Conservation (phyloP, 2,888 invertebrate genomes). For the Pristionchus fissidentatus region DNA sequence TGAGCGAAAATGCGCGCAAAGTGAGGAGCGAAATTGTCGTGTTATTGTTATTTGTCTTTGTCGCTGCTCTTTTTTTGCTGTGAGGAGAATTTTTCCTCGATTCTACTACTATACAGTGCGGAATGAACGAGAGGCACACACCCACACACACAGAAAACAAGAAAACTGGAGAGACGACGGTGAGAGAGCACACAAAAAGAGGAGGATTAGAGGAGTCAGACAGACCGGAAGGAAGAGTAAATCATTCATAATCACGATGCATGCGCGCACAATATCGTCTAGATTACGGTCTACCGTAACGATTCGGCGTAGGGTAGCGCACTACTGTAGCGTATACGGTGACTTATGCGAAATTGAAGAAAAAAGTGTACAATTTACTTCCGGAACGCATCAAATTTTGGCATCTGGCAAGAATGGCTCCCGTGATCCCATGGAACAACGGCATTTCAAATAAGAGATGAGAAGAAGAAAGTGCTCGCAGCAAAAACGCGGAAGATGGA, state of each 20-base stretch:
- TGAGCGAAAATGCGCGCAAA: no score
- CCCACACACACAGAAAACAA: neutral
- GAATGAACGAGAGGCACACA: no score
- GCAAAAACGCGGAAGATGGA: constrained; percentile 20
- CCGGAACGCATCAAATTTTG: neutral
- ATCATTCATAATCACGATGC: constrained; percentile 30
- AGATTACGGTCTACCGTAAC: constrained; percentile 21
- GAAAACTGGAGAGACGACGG: neutral
- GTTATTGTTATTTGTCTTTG: constrained; percentile 2
- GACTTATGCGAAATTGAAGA: neutral
- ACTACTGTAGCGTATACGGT: neutral
- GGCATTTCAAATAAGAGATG: neutral
- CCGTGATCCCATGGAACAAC: no score
- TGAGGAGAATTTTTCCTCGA: neutral
- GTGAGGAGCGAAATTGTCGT: no score
- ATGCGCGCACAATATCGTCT: neutral
- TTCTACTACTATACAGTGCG: neutral
- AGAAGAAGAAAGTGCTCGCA: neutral
- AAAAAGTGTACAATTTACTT: no score
- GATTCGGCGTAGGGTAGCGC: no score
- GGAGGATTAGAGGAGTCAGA: neutral
- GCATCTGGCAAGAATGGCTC: no score
- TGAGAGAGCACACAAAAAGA: neutral
- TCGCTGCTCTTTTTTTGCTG: no score
- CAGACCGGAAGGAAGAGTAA: neutral